Evolutionary conservation across 2,888 invertebrate species (phyloP).

Genomic region (Limnephilus lunatus): DNA sequence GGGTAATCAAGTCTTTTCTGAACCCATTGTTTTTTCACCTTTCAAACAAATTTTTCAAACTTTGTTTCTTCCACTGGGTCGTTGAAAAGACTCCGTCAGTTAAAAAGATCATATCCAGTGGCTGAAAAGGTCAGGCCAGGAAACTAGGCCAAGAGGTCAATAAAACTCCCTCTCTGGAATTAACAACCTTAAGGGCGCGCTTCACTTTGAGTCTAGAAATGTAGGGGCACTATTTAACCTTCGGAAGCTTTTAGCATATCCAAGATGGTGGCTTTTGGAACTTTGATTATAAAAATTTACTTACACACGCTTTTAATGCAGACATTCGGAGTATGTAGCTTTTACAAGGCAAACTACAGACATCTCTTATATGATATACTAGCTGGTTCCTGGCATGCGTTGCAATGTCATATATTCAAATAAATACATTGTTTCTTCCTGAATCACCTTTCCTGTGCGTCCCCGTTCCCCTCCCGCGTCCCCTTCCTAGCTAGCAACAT

Average conservation of each 20-base stretch:
- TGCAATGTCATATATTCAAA: too few relatives aligned
- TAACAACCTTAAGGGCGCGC: background rate
- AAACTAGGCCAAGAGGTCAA: constrained; percentile 2
- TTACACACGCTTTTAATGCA: background rate
- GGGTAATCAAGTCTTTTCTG: background rate
- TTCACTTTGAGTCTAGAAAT: background rate
- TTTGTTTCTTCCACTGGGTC: background rate
- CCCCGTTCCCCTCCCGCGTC: too few relatives aligned
- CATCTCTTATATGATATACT: too few relatives aligned
- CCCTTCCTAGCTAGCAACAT: too few relatives aligned
- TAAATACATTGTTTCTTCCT: too few relatives aligned
- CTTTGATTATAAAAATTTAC: background rate
- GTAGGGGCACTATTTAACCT: background rate
- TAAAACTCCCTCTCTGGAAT: background rate
- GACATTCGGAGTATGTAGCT: too few relatives aligned
- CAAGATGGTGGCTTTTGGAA: background rate
- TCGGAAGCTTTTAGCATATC: background rate
- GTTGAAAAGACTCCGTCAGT: background rate
- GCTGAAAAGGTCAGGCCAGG: background rate
- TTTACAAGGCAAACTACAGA: too few relatives aligned
- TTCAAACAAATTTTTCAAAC: background rate
- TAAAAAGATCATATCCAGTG: background rate
- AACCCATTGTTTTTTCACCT: background rate
- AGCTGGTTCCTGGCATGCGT: too few relatives aligned
- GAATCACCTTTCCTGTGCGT: too few relatives aligned